phyloP scores from a whole-genome alignment of 2,888 invertebrate genomes.

The Carcina quercana region DNA sequence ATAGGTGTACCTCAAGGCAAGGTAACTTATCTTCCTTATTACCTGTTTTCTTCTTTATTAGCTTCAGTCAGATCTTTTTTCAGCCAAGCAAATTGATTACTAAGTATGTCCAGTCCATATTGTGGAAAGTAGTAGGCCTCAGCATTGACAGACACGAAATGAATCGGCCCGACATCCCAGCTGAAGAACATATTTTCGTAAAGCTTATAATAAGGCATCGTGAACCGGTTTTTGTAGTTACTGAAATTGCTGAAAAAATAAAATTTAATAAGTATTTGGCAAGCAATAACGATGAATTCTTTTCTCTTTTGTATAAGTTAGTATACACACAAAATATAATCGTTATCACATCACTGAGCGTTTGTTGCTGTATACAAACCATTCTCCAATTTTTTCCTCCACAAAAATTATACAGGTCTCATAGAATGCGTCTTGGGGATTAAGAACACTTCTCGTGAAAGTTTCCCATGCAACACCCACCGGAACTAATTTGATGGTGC shows the following conservation, averaged over 20 bases:
- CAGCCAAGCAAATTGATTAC: constrained; percentile 1
- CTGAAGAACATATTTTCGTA: constrained; percentile 83
- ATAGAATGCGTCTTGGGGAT: too few species aligned
- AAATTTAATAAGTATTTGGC: not conserved
- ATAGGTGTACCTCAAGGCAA: too few species aligned
- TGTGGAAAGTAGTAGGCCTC: constrained; percentile 54
- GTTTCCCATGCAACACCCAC: too few species aligned
- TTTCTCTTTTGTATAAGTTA: too few species aligned
- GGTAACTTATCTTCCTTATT: too few species aligned
- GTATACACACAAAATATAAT: too few species aligned
- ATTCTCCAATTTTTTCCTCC: too few species aligned
- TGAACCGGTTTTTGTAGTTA: constrained; percentile 90
- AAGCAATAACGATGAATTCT: not conserved
- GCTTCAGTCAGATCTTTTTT: constrained; percentile 78
- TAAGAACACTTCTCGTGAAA: too few species aligned
- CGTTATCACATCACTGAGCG: too few species aligned
- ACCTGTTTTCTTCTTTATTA: constrained; percentile 78
- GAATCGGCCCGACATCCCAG: constrained; percentile 88
- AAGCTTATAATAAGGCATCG: constrained; percentile 88
- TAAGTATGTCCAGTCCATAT: not conserved
- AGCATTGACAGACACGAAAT: constrained; percentile 91
- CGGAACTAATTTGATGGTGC: too few species aligned
- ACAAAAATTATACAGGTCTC: too few species aligned
- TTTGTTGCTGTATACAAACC: too few species aligned
- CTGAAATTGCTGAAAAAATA: constrained; percentile 87